Evolutionary conservation across 2,888 invertebrate genomes (phyloP).

Genomic region (Tromatobia lineatoria): DNA sequence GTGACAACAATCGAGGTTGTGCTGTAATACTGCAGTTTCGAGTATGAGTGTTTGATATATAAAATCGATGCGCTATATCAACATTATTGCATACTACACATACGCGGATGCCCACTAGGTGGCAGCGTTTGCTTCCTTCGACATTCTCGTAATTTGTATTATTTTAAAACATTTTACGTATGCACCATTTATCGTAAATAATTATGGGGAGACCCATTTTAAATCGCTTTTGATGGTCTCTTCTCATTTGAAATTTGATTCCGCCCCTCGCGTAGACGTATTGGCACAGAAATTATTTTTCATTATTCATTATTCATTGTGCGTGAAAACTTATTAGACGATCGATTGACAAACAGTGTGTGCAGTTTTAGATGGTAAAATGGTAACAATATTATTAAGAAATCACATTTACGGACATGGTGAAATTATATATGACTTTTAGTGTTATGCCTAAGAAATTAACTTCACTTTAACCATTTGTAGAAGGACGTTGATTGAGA

Average conservation of each 20-base stretch:
- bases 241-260: conserved; percentile 42
- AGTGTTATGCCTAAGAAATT: neutral
- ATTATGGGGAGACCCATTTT: neutral
- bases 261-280: conserved; percentile 27
- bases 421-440: neutral
- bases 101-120: conserved; percentile 67
- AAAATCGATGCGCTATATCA: conserved; percentile 75
- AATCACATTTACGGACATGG: conserved; percentile 51
- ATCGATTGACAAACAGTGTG: conserved; percentile 32
- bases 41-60: conserved; percentile 70
- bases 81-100: conserved; percentile 81
- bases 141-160: conserved; percentile 17
- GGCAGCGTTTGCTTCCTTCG: conserved; percentile 33
- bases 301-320: conserved; percentile 54
- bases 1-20: neutral
- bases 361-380: neutral
- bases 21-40: conserved; percentile 6
- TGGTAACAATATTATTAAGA: conserved; percentile 19
- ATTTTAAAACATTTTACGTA: conserved; percentile 18
- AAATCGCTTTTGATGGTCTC: neutral
- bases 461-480: neutral
- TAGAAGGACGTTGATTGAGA: neutral
- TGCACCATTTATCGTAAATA: neutral
- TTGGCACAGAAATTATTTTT: conserved; percentile 68
- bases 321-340: conserved; percentile 41